These are phyloP conservation scores for Oikopleura dioica DNA, from an alignment of 23 tunicate genomes.

Conservation along the genomic window DNA sequence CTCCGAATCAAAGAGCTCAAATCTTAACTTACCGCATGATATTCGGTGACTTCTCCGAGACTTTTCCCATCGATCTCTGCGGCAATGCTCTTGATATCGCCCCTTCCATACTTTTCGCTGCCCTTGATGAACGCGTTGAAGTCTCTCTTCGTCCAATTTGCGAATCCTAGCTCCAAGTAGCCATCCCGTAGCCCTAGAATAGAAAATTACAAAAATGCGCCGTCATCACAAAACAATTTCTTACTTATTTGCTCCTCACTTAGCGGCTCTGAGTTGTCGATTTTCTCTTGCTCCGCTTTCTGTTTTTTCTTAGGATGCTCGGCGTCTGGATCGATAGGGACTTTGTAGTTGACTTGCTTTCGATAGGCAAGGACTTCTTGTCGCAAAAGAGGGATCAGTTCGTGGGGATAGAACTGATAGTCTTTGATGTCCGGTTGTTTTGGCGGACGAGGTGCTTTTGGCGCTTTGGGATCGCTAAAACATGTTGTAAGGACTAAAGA, in stretches of 20 bases:
- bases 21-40: conserved; percentile 25
- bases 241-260: neutral
- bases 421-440: conserved; percentile 87
- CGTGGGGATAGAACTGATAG: conserved; percentile 80
- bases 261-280: neutral
- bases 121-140: conserved; percentile 83
- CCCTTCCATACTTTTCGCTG: conserved; percentile 85
- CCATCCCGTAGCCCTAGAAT: conserved; percentile 39
- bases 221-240: neutral
- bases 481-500: neutral
- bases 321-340: neutral
- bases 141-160: conserved; percentile 74
- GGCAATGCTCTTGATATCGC: conserved; percentile 78
- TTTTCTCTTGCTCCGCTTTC: neutral
- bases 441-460: conserved; percentile 84
- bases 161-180: conserved; percentile 61
- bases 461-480: neutral
- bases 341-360: conserved; percentile 58
- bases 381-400: conserved; percentile 52
- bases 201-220: neutral
- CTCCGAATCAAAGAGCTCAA: neutral
- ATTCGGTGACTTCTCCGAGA: conserved; percentile 70
- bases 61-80: conserved; percentile 91
- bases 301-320: neutral
- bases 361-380: conserved; percentile 64